Evolutionary conservation across 1,140 invertebrate species (phyloP).

Genomic region (Andrena cerasifolii): DNA sequence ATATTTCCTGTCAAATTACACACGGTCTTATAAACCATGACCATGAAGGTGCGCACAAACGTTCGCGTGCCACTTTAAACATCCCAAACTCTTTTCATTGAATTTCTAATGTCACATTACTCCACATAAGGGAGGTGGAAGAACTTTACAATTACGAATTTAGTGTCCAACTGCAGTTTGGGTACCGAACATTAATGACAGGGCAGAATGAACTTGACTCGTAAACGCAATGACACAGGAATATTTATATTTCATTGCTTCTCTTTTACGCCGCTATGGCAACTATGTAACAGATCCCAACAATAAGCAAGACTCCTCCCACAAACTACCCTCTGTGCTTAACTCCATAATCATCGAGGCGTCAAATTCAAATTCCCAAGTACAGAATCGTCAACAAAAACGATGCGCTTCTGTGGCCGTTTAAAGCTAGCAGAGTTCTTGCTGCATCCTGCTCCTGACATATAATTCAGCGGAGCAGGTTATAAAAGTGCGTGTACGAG

Average conservation of each 20-base stretch:
- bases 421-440: background rate
- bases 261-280: constrained; percentile 38
- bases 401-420: background rate
- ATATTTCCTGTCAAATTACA: constrained; percentile 1
- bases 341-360: background rate
- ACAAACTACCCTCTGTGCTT: background rate
- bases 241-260: constrained; percentile 49
- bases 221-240: constrained; percentile 30
- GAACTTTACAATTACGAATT: constrained; percentile 25
- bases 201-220: background rate
- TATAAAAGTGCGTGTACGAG: constrained; percentile 5
- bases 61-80: background rate
- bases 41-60: background rate
- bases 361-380: background rate
- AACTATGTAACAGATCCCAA: constrained; percentile 19
- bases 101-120: background rate
- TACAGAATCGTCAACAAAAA: background rate
- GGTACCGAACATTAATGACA: constrained; percentile 17
- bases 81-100: background rate
- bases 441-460: background rate
- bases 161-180: background rate
- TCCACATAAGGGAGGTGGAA: background rate
- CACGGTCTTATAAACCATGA: constrained; percentile 3
- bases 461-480: constrained; percentile 15
- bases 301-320: background rate